These are phyloP conservation scores for Pseudomyrmex flavicornis DNA, from an alignment of 1,140 invertebrate species.

Conservation along the genomic window DNA sequence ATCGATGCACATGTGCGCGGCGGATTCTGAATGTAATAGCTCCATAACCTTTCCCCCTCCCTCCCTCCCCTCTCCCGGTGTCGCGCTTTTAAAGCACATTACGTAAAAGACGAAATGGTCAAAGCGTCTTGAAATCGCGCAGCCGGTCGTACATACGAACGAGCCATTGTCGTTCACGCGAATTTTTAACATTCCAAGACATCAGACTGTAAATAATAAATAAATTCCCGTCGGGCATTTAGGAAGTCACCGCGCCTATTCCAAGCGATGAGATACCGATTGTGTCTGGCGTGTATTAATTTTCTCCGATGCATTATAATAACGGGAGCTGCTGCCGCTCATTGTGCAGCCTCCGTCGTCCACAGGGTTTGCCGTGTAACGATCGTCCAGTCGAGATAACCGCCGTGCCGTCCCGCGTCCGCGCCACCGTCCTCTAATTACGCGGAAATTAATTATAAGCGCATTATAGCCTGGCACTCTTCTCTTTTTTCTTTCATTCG, in stretches of 20 bases:
- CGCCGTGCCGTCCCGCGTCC: conserved; percentile 61
- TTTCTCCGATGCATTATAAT: conserved; percentile 65
- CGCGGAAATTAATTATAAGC: conserved; percentile 76
- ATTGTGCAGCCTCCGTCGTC: conserved; percentile 66
- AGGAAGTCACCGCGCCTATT: conserved; percentile 37
- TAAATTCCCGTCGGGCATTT: conserved; percentile 44
- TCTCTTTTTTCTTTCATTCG: conserved; percentile 29
- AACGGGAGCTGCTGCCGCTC: conserved; percentile 62
- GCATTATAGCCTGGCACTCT: conserved; percentile 37
- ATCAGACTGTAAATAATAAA: not conserved
- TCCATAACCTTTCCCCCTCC: not conserved
- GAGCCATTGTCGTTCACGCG: not conserved
- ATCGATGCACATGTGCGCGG: not conserved
- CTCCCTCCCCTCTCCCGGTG: no score
- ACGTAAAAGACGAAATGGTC: not conserved
- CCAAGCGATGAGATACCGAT: conserved; percentile 55
- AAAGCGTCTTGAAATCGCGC: not conserved
- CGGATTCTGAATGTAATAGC: not conserved
- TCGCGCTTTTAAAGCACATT: not conserved
- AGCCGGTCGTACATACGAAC: no score
- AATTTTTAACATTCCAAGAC: conserved; percentile 1
- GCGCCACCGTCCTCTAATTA: conserved; percentile 74
- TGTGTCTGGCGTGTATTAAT: conserved; percentile 58
- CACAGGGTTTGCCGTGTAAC: conserved; percentile 63
- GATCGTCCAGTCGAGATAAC: conserved; percentile 76